Evolutionary conservation across 2,888 invertebrate genomes (phyloP), one percentile per base, ranked within the genome.

Genomic region (Hirudinaria manillensis): DNA sequence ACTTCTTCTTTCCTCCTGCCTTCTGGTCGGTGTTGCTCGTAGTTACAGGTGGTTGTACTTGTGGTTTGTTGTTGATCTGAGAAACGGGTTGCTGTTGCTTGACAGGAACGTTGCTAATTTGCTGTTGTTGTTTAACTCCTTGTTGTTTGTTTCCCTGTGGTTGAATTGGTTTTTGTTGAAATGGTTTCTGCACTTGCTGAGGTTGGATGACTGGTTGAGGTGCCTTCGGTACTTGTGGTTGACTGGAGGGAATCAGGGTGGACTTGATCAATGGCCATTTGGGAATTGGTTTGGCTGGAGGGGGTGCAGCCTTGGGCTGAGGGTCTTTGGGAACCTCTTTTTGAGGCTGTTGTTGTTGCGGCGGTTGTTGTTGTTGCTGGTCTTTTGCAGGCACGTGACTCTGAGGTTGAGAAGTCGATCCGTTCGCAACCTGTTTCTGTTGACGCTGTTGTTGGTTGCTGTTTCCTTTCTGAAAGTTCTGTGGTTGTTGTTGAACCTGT

Each of bases 161-260:
- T 61, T 61, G 61, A 6, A 61, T 1, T 61, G 24, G 68, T 68
- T 68, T 24, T 68, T 68, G 68, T 32, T 68, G 68, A 2, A 16
- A 16, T 36, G 68, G 68, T 68, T 61, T 24, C 61, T 61, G 61
- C 7, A 29, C 27, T 13, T 16, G 61, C 19, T 61, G 61, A 61
- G 61, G 61, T 21, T 61, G 61, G 24, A 10, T 4, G 2, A 27
- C 27, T 1, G 68, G 34, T 19, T 4, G 68, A 34, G 68, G 68
- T 36, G 68, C 32, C n/a, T 68, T 32, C 32, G 36, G n/a, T 19
- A 34, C 34, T 68, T 68, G 68, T 36, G 32, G 68, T 13, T 7
- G 68, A 34, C 6, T 24, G 29, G 61, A 24, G 7, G 61, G 61
- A 10, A 61, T 19, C 24, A 61, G 19, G 61, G 13, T 61, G 24